Evolutionary conservation across 2,888 invertebrate genomes (phyloP).

Genomic region (Sussaba pulchella): DNA sequence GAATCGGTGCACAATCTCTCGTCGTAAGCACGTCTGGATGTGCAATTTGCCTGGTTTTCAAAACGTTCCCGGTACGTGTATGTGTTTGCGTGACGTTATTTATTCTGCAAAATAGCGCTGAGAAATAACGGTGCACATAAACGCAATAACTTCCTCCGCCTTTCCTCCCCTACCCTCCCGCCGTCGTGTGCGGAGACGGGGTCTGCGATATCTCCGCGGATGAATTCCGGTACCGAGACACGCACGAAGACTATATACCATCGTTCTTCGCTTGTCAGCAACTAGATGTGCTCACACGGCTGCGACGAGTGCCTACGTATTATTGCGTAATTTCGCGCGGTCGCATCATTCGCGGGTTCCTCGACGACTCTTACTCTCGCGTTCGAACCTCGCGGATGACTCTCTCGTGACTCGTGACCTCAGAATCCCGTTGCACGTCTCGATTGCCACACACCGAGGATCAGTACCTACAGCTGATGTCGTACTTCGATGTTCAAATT

Average conservation of each 20-base stretch:
- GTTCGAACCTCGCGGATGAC: slow-evolving; percentile 12
- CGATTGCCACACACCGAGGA: background rate
- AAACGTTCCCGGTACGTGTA: no score
- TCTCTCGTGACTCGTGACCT: slow-evolving; percentile 51
- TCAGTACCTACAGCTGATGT: slow-evolving; percentile 6
- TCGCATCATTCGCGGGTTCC: slow-evolving; percentile 28
- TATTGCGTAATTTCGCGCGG: slow-evolving; percentile 45
- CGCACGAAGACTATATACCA: background rate
- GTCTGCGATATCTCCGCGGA: slow-evolving; percentile 20
- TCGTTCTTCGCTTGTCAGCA: slow-evolving; percentile 5
- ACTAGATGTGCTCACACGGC: slow-evolving; percentile 29
- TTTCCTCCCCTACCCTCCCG: no score
- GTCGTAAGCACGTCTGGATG: slow-evolving; percentile 32
- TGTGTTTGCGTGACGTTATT: no score
- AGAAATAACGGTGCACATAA: slow-evolving; percentile 50
- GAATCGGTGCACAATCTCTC: slow-evolving; percentile 2
- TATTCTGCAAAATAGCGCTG: slow-evolving; percentile 37
- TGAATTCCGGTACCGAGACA: slow-evolving; percentile 43
- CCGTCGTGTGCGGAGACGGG: slow-evolving; percentile 11
- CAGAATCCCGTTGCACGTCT: slow-evolving; percentile 30
- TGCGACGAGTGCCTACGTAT: slow-evolving; percentile 43
- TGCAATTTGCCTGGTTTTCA: slow-evolving; percentile 14
- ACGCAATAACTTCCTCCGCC: background rate
- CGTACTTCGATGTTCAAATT: background rate
- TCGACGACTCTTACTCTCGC: slow-evolving; percentile 54